A percentile compares a stretch with the other conserved stretches of the same genome.
phyloP scores from a whole-genome alignment of 2,888 invertebrate species.

The Elysia crispata region DNA sequence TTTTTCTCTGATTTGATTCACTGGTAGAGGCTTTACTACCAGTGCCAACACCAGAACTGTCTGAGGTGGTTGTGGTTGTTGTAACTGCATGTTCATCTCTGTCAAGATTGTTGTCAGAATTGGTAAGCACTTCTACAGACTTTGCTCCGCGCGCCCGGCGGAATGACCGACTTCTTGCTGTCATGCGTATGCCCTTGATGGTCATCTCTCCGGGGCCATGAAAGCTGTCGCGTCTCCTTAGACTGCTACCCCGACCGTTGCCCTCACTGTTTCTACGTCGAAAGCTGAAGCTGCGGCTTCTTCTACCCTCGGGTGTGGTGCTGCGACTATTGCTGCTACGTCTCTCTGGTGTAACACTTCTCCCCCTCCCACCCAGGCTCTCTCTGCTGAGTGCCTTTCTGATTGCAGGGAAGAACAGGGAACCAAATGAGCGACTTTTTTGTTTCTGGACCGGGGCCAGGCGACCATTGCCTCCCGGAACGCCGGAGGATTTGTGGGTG shows the following conservation, averaged over 20 bases:
- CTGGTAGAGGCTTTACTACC: too few relatives aligned
- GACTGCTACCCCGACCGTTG: constrained; percentile 42
- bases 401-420: constrained; percentile 54
- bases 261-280: constrained; percentile 55
- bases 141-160: constrained; percentile 51
- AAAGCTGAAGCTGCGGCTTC: constrained; percentile 34
- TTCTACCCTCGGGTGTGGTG: constrained; percentile 20
- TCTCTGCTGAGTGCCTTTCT: constrained; percentile 56
- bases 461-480: constrained; percentile 42
- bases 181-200: constrained; percentile 65
- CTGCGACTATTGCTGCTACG: constrained; percentile 29
- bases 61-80: too few relatives aligned
- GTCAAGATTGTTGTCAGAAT: too few relatives aligned
- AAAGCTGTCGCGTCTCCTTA: constrained; percentile 53
- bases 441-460: constrained; percentile 33
- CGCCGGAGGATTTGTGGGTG: constrained; percentile 55
- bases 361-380: constrained; percentile 50
- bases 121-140: constrained; percentile 30
- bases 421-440: constrained; percentile 58
- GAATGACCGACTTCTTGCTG: constrained; percentile 66
- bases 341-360: constrained; percentile 50
- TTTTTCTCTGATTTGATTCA: too few relatives aligned
- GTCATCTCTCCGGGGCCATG: constrained; percentile 54
- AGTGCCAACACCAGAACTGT: too few relatives aligned
- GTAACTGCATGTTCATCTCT: too few relatives aligned